Percentiles rank a stretch among this genome's conserved stretches.
Evolutionary conservation across 2,797 vertebrate species (phyloP).

Genomic region (Buphagus erythrorhynchus): DNA sequence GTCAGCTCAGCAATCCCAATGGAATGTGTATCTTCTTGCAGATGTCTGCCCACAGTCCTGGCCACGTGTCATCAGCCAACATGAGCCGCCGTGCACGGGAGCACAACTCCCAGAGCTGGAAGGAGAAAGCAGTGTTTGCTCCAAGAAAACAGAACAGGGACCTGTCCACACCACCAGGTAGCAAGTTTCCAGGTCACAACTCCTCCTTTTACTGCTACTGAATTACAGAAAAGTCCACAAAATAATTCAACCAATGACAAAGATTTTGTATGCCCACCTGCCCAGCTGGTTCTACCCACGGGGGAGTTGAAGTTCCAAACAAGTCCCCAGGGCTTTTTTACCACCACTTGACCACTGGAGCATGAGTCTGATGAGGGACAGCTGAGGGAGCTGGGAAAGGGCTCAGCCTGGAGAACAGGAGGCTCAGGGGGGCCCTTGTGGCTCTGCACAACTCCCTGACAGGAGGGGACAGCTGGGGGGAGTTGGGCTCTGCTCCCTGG

Average conservation of each 20-base stretch:
- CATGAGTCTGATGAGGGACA: fast-evolving
- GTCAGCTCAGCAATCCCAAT: neutral
- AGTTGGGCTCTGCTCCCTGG: fast-evolving
- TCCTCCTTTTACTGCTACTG: neutral
- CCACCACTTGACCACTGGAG: neutral
- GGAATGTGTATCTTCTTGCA: neutral
- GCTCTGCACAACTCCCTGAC: neutral
- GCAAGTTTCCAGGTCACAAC: neutral
- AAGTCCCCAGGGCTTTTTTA: neutral
- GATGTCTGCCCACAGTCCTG: neutral
- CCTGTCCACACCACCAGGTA: neutral
- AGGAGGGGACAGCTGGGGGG: fast-evolving
- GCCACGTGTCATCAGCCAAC: fast-evolving
- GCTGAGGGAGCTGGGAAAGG: neutral
- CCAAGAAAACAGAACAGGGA: neutral
- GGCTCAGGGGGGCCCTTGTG: neutral
- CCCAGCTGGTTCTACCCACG: neutral
- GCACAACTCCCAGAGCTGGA: neutral
- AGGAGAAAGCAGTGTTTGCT: neutral
- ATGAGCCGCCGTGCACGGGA: fast-evolving
- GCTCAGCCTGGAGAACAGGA: neutral
- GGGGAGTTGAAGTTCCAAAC: neutral
- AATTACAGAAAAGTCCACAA: neutral
- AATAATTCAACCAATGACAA: fast-evolving
- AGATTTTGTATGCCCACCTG: neutral